These are phyloP conservation scores for Zele albiditarsus DNA, from an alignment of 2,888 invertebrate genomes.

Conservation along the genomic window DNA sequence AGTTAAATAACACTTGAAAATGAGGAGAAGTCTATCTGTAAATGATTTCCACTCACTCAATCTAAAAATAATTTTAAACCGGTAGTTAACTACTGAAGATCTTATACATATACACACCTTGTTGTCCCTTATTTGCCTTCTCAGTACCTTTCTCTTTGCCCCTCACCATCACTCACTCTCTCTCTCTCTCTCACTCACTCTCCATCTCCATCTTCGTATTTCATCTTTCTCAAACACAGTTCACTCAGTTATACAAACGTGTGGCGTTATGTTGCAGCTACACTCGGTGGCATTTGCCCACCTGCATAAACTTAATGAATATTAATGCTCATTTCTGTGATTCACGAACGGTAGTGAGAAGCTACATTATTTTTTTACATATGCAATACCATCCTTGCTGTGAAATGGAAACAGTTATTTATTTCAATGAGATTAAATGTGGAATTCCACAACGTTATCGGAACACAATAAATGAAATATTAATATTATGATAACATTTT, in stretches of 20 bases:
- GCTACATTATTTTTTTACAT: conserved; percentile 46
- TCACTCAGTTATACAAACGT: background rate
- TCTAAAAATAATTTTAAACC: background rate
- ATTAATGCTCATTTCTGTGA: conserved; percentile 58
- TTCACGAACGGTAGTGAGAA: conserved; percentile 50
- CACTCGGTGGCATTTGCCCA: conserved; percentile 40
- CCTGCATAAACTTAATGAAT: conserved; percentile 55
- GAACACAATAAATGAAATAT: too few species aligned
- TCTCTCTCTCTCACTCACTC: background rate
- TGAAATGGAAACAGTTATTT: conserved; percentile 27
- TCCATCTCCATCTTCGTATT: background rate
- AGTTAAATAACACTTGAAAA: background rate
- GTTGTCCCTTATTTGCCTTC: background rate
- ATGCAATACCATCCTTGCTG: conserved; percentile 37
- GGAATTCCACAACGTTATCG: background rate
- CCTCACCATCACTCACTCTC: background rate
- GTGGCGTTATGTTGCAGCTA: background rate
- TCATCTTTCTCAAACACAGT: background rate
- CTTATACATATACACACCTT: background rate
- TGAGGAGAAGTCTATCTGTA: background rate
- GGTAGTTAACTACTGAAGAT: background rate
- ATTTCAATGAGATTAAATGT: conserved; percentile 13
- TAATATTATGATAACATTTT: too few species aligned
- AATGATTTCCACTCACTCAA: background rate
- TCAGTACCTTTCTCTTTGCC: background rate